Conservation (phyloP, 2,797 vertebrate genomes). For the Halcyon leucocephala region DNA sequence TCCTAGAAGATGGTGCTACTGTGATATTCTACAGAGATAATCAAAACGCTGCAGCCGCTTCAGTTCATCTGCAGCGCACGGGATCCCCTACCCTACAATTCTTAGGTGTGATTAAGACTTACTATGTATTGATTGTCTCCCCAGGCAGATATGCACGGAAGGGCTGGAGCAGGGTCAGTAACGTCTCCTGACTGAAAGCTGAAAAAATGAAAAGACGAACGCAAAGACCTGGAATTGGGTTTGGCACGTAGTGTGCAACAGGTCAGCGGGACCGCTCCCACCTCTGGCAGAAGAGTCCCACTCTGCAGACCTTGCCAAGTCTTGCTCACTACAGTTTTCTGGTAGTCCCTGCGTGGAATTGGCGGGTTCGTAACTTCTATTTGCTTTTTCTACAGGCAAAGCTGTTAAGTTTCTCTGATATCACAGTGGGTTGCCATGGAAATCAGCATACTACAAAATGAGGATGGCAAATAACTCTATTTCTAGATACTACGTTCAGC, state of each 20-base stretch:
- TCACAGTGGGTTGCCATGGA: neutral
- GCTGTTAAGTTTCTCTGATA: neutral
- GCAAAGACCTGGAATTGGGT: neutral
- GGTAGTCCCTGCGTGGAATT: neutral
- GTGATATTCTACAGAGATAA: neutral
- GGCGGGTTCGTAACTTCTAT: neutral
- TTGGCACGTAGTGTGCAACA: neutral
- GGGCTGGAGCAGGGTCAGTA: neutral
- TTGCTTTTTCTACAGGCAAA: neutral
- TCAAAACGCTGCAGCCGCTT: neutral
- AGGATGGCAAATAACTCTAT: neutral
- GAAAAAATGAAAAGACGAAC: neutral
- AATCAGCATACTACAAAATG: conserved; percentile 16
- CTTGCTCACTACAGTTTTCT: neutral
- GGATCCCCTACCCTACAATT: neutral
- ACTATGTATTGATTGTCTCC: neutral
- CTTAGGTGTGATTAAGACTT: neutral
- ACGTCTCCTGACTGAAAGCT: neutral
- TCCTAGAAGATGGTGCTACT: neutral
- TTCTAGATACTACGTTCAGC: conserved; percentile 28
- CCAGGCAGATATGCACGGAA: neutral
- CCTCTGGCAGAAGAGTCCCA: neutral
- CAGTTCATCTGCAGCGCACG: neutral
- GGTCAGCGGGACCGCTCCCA: neutral
- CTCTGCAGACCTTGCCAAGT: neutral